Conservation (phyloP, 2,797 vertebrate species). For the Pantherophis vulpinus region DNA sequence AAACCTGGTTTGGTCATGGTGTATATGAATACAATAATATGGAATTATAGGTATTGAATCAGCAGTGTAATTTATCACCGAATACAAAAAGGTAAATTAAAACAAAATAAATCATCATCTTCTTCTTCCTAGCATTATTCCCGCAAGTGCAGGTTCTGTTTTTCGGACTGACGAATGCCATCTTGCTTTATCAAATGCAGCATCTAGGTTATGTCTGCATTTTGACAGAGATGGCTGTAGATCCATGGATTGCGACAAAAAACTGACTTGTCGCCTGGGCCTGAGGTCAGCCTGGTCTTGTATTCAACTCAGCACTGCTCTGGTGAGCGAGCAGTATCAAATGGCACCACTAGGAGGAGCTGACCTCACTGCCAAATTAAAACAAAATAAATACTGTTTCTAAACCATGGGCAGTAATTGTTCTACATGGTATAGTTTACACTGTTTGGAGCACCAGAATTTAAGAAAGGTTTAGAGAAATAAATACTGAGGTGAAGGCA, state of each 20-base stretch:
- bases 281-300: neutral
- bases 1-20: neutral
- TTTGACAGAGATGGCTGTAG: neutral
- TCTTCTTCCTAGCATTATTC: neutral
- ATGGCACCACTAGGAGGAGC: neutral
- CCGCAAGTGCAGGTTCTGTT: neutral
- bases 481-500: neutral
- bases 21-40: neutral
- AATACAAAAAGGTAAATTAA: neutral
- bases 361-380: neutral
- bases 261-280: neutral
- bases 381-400: neutral
- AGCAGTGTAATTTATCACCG: neutral
- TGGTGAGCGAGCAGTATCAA: neutral
- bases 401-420: neutral
- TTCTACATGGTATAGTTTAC: neutral
- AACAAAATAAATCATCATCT: neutral
- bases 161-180: neutral
- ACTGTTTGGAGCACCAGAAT: neutral
- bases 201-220: neutral
- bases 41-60: neutral
- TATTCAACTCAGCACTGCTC: neutral
- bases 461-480: neutral
- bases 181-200: neutral
- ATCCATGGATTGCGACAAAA: neutral